Conservation (phyloP, 1,140 invertebrate species). For the Psilanteris sp. region DNA sequence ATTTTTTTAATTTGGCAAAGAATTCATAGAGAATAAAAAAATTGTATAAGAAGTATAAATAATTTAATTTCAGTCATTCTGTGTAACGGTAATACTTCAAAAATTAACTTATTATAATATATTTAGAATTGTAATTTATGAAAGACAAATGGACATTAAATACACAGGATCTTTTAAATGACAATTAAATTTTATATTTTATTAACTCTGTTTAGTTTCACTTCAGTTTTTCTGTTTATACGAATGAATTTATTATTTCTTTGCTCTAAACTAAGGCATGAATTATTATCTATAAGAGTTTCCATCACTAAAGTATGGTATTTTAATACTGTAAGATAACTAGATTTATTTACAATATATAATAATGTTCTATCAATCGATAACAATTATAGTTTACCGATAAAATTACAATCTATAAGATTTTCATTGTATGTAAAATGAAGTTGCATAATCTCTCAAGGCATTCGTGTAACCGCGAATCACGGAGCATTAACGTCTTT, state of each 20-base stretch:
- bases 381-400: constrained; percentile 73
- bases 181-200: constrained; percentile 69
- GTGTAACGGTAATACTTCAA: too few relatives aligned
- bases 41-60: too few relatives aligned
- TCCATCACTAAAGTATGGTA: constrained; percentile 73
- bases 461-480: constrained; percentile 1
- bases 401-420: constrained; percentile 67
- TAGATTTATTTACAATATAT: constrained; percentile 76
- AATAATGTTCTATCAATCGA: constrained; percentile 63
- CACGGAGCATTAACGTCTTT: neutral
- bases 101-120: too few relatives aligned
- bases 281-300: constrained; percentile 65
- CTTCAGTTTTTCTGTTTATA: constrained; percentile 58
- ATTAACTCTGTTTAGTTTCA: constrained; percentile 4
- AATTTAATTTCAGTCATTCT: too few relatives aligned
- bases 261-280: constrained; percentile 71
- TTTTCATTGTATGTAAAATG: constrained; percentile 23
- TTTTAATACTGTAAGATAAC: constrained; percentile 78
- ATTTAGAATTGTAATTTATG: too few relatives aligned
- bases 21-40: too few relatives aligned
- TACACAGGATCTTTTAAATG: constrained; percentile 34
- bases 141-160: constrained; percentile 19
- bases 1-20: too few relatives aligned
- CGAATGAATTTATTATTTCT: too few relatives aligned
- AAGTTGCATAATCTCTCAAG: constrained; percentile 32